Percentiles rank a stretch among this genome's conserved stretches.
Evolutionary conservation across 2,888 invertebrate genomes (phyloP).

Genomic region (Podotricha telesiphe): DNA sequence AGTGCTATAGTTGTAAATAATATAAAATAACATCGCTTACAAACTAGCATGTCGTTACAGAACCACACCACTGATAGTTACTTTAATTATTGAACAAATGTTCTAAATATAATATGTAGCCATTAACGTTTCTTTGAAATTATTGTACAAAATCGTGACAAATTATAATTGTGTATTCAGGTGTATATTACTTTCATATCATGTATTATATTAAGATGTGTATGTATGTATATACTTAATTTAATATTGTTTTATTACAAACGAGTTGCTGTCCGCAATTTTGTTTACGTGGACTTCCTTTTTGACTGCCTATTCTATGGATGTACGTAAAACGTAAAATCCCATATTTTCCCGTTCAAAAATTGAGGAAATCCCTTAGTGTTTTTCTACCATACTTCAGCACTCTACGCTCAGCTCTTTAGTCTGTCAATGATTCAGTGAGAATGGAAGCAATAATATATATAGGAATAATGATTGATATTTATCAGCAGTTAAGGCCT

Average conservation of each 20-base stretch:
- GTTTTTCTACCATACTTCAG: not conserved
- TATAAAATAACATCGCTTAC: slow-evolving; percentile 23
- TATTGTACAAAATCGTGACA: slow-evolving; percentile 59
- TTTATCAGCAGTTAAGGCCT: too few species aligned
- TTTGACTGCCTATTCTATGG: too few species aligned
- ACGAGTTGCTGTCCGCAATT: not conserved
- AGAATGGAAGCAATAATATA: too few species aligned
- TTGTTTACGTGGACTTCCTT: not conserved
- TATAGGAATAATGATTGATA: too few species aligned
- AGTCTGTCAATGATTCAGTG: too few species aligned
- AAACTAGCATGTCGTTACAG: slow-evolving; percentile 32
- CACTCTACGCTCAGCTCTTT: not conserved
- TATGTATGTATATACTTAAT: slow-evolving; percentile 1
- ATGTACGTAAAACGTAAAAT: not conserved
- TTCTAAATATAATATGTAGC: slow-evolving; percentile 29
- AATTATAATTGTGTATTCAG: slow-evolving; percentile 45
- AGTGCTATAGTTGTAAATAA: slow-evolving; percentile 15
- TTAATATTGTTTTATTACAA: not conserved
- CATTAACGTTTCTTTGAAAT: slow-evolving; percentile 40
- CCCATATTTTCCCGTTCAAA: not conserved
- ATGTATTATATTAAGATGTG: not conserved
- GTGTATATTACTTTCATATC: slow-evolving; percentile 35
- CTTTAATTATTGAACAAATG: slow-evolving; percentile 32
- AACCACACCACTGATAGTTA: slow-evolving; percentile 34
- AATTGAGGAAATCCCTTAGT: too few species aligned